Conservation (phyloP, 2,888 invertebrate species). For the Amorpha juglandis region DNA sequence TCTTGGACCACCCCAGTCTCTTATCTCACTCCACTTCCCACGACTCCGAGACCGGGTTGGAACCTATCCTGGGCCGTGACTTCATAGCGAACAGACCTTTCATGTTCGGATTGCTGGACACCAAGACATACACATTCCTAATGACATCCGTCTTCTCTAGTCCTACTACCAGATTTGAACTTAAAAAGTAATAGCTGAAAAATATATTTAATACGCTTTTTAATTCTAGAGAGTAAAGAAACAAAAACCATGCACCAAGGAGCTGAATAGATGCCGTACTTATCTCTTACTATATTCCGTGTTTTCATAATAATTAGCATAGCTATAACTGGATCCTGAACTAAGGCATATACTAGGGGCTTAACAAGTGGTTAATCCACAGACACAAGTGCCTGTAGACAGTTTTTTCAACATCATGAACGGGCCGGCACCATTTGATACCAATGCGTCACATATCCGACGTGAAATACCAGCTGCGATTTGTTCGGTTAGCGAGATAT, state of each 20-base stretch:
- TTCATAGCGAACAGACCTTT: constrained; percentile 53
- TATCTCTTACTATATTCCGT: too few relatives aligned
- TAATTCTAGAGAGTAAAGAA: background rate
- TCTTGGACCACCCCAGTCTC: background rate
- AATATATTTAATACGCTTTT: background rate
- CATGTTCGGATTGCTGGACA: constrained; percentile 47
- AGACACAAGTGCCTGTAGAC: too few relatives aligned
- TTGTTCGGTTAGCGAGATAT: too few relatives aligned
- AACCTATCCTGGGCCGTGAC: constrained; percentile 38
- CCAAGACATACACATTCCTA: constrained; percentile 41
- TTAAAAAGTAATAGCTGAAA: background rate
- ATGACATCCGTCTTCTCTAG: constrained; percentile 44
- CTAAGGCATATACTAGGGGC: too few relatives aligned
- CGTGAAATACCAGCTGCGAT: too few relatives aligned
- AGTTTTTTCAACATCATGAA: too few relatives aligned
- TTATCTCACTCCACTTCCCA: background rate
- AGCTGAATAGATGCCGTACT: too few relatives aligned
- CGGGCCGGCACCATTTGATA: too few relatives aligned
- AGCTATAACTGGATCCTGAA: too few relatives aligned
- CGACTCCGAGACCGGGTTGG: constrained; percentile 38
- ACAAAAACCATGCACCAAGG: background rate
- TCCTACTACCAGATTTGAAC: constrained; percentile 31
- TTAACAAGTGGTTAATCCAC: too few relatives aligned
- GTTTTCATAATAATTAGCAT: too few relatives aligned
- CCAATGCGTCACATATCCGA: too few relatives aligned